Evolutionary conservation across 2,797 vertebrate species (phyloP).

Genomic region (Mormyrus proboscirostris): DNA sequence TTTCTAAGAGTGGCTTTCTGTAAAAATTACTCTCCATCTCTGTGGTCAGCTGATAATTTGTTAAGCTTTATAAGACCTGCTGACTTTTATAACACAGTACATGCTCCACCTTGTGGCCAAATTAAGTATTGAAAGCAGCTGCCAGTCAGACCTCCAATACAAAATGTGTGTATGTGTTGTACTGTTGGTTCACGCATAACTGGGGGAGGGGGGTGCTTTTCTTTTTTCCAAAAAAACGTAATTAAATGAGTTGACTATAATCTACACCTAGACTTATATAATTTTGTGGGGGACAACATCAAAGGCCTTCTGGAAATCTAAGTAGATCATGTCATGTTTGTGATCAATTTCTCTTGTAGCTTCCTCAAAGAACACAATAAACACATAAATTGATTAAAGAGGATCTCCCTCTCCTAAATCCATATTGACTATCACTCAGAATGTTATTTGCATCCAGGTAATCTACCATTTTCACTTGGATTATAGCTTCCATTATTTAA

Average conservation of each 20-base stretch:
- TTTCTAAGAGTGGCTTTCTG: neutral
- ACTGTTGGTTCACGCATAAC: neutral
- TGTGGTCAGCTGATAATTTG: neutral
- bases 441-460: too few relatives aligned
- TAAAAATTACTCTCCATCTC: neutral
- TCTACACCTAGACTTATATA: neutral
- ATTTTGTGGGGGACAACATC: neutral
- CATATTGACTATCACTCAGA: too few relatives aligned
- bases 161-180: neutral
- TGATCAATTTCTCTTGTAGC: too few relatives aligned
- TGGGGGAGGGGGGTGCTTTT: neutral
- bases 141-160: neutral
- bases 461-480: too few relatives aligned
- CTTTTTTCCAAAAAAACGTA: neutral
- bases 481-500: too few relatives aligned
- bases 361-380: too few relatives aligned
- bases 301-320: too few relatives aligned
- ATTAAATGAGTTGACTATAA: neutral
- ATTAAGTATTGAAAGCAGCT: neutral
- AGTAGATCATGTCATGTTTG: too few relatives aligned
- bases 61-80: neutral
- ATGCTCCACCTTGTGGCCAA: neutral
- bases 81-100: neutral
- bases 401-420: too few relatives aligned
- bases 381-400: too few relatives aligned